Conservation (phyloP, 2,113 vertebrate genomes). For the Erythrolamprus reginae region DNA sequence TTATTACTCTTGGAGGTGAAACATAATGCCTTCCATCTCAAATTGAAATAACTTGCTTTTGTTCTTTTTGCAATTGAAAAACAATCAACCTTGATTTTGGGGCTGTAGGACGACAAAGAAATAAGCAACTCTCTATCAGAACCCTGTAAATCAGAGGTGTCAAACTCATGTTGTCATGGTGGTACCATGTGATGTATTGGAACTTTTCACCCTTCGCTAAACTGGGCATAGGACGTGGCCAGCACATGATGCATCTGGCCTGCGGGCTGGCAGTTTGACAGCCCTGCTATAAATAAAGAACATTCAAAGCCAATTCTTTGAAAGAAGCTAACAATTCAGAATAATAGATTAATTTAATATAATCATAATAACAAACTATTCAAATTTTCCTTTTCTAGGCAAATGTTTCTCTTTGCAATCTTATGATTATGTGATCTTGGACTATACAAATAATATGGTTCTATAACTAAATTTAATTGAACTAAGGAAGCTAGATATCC, state of each 20-base stretch:
- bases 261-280: too few relatives aligned
- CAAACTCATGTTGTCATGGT: too few relatives aligned
- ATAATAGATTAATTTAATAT: background rate
- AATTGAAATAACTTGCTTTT: background rate
- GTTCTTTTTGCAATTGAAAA: background rate
- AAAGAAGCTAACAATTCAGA: background rate
- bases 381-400: background rate
- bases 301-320: background rate
- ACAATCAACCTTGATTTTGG: background rate
- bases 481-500: background rate
- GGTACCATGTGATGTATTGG: too few relatives aligned
- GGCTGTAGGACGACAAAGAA: background rate
- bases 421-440: background rate
- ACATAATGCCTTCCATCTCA: background rate
- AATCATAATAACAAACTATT: background rate
- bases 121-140: background rate
- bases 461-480: background rate
- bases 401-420: background rate
- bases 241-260: too few relatives aligned
- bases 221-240: too few relatives aligned
- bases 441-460: background rate
- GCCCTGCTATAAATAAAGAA: background rate
- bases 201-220: too few relatives aligned
- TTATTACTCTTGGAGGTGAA: background rate
- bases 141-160: background rate